phyloP scores from a whole-genome alignment of 2,113 vertebrate species.

The Microcebus murinus region DNA sequence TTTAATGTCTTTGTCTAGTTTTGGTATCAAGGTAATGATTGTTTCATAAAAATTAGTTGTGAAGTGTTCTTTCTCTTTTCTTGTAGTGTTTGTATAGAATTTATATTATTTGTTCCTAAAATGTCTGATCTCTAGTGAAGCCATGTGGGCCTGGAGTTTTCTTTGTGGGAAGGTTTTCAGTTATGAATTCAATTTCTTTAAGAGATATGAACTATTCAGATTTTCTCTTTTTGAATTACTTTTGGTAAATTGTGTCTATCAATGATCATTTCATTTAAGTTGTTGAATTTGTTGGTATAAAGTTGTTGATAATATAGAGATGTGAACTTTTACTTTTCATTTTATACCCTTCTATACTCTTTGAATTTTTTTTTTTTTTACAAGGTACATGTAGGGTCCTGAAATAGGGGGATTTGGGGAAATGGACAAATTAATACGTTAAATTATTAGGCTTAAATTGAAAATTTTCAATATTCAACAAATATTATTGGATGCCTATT shows the following conservation, averaged over 20 bases:
- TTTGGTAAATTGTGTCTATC: not conserved
- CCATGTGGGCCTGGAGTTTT: not conserved
- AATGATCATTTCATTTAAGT: not conserved
- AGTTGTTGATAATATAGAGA: not conserved
- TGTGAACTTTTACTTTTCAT: not conserved
- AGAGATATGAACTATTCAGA: not conserved
- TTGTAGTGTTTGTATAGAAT: not conserved
- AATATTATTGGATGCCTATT: not conserved
- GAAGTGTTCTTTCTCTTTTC: not conserved
- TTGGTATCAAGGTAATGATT: not conserved
- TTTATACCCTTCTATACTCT: not conserved
- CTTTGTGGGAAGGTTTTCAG: not conserved
- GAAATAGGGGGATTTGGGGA: not conserved
- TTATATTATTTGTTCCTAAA: not conserved
- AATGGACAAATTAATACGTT: not conserved
- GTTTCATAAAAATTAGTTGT: not conserved
- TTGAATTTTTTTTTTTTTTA: not conserved
- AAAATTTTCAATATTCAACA: not conserved
- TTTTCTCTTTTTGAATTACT: not conserved
- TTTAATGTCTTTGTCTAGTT: not conserved
- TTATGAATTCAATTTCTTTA: not conserved
- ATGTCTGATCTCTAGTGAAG: not conserved
- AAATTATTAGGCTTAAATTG: not conserved
- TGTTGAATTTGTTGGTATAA: not conserved
- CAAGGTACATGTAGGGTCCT: not conserved